Evolutionary conservation across 2,888 invertebrate species (phyloP), one percentile per base, ranked within the genome.

Genomic region (Cryptophagus acutangulus): DNA sequence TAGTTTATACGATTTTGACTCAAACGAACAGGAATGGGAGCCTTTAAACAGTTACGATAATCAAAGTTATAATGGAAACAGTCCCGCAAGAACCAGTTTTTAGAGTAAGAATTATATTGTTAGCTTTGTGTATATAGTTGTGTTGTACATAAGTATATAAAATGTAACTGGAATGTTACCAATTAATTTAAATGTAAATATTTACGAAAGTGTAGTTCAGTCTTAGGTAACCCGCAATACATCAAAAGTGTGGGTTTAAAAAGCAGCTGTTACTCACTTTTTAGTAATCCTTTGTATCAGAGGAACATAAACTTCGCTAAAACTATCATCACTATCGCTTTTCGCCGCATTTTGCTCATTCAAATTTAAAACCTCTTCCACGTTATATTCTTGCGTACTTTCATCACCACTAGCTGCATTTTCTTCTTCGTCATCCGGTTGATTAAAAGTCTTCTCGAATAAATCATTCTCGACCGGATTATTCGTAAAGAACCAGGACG

Each of bases 21-120:
- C 77, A n/a, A 81, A 81, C 53, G 80, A 79, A 57, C 76, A 78
- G 48, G 80, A 81, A 58, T 82, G 82, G 81, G 81, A 82, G 61
- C 74, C 78, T 33, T 63, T 81, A 17, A 74, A 72, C 40, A 65
- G 60, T 46, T 58, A 55, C 33, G 66, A 68, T 33, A 59, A 61
- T 46, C 58, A 62, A 9, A 56, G 53, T 46, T 67, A 67, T 46
- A 56, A 51, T 42, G 43, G 43, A 26, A 12, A n/a, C 4, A 26
- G 9, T 17, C 20, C 36, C 16, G 24, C 38, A 17, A 46, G 46
- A 17, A 35, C 40, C 13, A 33, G 15, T 35, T 38, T 43, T 36
- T 40, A 40, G 28, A 31, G 17, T 5, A 18, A 14, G 15, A 9
- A 17, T 31, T 36, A 17, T n/a, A 33, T 33, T 16, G 17, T 28